Conservation (phyloP, 1,140 invertebrate genomes). For the Paraescarpia echinospica region DNA sequence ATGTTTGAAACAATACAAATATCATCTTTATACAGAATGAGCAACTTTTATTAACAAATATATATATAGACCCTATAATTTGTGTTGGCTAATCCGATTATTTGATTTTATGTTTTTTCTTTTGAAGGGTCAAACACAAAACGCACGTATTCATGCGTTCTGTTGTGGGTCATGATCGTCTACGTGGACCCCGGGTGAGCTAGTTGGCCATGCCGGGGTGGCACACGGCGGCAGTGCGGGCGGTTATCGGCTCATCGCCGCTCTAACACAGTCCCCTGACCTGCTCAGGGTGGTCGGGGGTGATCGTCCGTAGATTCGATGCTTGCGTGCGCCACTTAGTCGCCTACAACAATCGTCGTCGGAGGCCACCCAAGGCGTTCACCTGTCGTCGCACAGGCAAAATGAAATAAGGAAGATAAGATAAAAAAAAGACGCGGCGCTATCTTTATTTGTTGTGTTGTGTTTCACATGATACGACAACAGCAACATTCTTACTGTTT, state of each 20-base stretch:
- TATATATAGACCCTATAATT: no score
- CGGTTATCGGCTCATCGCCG: neutral
- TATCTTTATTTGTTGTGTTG: neutral
- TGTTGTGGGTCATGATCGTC: no score
- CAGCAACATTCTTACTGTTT: neutral
- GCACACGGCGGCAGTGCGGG: neutral
- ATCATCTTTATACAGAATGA: no score
- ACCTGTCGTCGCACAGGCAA: neutral
- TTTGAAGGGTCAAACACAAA: no score
- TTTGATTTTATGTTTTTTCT: no score
- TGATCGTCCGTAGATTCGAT: neutral
- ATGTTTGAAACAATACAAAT: no score
- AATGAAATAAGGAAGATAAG: neutral
- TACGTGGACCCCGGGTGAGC: neutral
- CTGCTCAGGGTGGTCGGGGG: neutral
- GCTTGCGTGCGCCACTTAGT: neutral
- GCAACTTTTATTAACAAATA: no score
- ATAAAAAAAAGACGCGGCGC: constrained; percentile 4
- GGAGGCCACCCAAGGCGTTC: neutral
- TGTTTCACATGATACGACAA: neutral
- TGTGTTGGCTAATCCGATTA: no score
- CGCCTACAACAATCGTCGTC: neutral
- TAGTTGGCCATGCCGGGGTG: neutral
- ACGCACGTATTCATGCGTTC: no score
- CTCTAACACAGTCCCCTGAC: neutral